phyloP scores from a whole-genome alignment of 1,140 invertebrate species.

The Bicyclus anynana region DNA sequence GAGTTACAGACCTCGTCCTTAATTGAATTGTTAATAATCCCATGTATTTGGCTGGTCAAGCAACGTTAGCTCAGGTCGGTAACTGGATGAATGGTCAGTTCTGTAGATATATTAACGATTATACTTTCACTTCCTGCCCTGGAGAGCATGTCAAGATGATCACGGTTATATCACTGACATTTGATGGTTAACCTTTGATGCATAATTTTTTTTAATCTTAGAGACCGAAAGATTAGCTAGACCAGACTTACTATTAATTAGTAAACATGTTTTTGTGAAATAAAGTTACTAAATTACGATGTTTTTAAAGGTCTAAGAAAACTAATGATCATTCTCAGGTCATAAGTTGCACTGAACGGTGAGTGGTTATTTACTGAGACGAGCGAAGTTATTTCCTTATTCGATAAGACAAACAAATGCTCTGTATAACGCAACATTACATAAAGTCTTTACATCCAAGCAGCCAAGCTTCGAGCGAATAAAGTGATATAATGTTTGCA shows the following conservation, averaged over 20 bases:
- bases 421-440: conserved; percentile 5
- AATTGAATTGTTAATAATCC: too few relatives aligned
- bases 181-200: background rate
- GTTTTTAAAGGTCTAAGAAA: too few relatives aligned
- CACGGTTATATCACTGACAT: background rate
- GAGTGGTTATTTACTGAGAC: background rate
- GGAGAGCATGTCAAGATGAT: background rate
- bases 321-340: too few relatives aligned
- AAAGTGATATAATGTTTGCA: background rate
- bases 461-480: background rate
- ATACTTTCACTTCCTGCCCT: background rate
- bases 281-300: too few relatives aligned
- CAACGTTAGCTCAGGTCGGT: background rate
- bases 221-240: too few relatives aligned
- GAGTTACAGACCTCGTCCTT: too few relatives aligned
- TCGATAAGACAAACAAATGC: conserved; percentile 7
- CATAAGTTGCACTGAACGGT: background rate
- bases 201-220: background rate
- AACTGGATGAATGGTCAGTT: background rate
- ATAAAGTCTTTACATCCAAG: conserved; percentile 1
- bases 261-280: too few relatives aligned
- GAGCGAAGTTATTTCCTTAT: conserved; percentile 1
- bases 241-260: too few relatives aligned
- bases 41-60: background rate
- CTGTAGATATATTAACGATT: background rate